Evolutionary conservation across 2,888 invertebrate species (phyloP), one percentile per base, ranked within the genome.

Genomic region (Eilema caniola): DNA sequence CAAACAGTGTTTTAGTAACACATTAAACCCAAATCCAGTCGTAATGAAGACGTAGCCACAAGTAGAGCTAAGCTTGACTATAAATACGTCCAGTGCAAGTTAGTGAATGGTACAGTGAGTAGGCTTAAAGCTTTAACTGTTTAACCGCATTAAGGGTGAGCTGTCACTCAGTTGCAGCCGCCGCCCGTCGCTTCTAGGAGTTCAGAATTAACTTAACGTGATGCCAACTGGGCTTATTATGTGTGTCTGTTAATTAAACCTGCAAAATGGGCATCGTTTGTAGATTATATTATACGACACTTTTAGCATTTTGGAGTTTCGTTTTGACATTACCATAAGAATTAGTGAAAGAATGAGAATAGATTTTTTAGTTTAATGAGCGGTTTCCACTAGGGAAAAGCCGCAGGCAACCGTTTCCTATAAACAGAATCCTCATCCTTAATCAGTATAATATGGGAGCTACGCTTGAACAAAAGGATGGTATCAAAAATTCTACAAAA

Each of bases 91-190:
- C 67, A 76, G 76, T 62, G 67, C 71, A 74, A 77, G 69, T 78
- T 81, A 79, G 74, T 70, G 57, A 70, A 75, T 71, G 73, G 74
- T 76, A 76, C 71, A 81, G 71, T 79, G 70, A 72, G 73, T 80
- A 72, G 79, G 76, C 78, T 81, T 82, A 80, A 81, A 78, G 73
- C 80, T 77, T 79, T 79, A 78, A 82, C 82, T 82, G 76, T 79
- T 81, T 79, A 82, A 82, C 82, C 80, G 67, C 81, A 77, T 73
- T 81, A 82, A 82, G 81, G 81, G 80, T 62, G 16, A 65, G 68
- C 75, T 73, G 83, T 81, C 83, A 78, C 64, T 79, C 82, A 70
- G 73, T 64, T 64, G 66, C 73, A 77, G 76, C 73, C 79, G 31
- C 31, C 64, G 28, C 57, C 33, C 24, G 65, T 65, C 68, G 33